phyloP scores from a whole-genome alignment of 2,113 vertebrate genomes.

The Hiodon tergisus region DNA sequence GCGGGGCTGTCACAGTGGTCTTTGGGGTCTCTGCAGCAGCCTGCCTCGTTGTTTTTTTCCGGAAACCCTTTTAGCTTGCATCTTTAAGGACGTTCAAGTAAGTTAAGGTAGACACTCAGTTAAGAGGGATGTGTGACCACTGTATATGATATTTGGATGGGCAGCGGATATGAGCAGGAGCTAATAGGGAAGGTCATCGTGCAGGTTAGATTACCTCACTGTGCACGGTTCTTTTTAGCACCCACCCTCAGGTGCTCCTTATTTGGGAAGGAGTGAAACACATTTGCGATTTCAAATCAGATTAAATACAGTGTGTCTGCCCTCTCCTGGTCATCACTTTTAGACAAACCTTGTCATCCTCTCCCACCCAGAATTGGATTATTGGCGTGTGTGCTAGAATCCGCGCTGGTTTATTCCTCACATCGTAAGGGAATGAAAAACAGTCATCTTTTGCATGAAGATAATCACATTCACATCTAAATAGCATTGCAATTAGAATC shows the following conservation, averaged over 20 bases:
- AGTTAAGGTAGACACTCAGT: not conserved
- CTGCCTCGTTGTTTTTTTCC: no score
- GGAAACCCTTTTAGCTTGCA: no score
- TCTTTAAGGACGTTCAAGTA: not conserved
- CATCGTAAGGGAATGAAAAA: not conserved
- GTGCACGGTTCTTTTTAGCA: not conserved
- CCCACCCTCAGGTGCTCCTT: not conserved
- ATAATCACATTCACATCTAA: not conserved
- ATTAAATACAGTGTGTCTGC: constrained; percentile 74
- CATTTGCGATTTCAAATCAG: constrained; percentile 42
- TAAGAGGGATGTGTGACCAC: no score
- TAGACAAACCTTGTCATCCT: constrained; percentile 33
- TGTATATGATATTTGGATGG: no score
- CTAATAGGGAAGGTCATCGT: no score
- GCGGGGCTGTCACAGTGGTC: not conserved
- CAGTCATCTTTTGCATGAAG: not conserved
- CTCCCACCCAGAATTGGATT: constrained; percentile 9
- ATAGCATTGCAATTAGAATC: not conserved
- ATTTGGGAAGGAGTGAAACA: constrained; percentile 21
- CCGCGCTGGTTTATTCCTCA: not conserved
- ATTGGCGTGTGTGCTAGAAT: not conserved
- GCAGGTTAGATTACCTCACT: no score
- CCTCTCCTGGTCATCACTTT: constrained; percentile 74
- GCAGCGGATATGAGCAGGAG: no score
- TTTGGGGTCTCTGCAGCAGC: not conserved